Evolutionary conservation across 2,113 vertebrate genomes (phyloP), one percentile per base, ranked within the genome.

Genomic region (Syngnathoides biaculeatus): DNA sequence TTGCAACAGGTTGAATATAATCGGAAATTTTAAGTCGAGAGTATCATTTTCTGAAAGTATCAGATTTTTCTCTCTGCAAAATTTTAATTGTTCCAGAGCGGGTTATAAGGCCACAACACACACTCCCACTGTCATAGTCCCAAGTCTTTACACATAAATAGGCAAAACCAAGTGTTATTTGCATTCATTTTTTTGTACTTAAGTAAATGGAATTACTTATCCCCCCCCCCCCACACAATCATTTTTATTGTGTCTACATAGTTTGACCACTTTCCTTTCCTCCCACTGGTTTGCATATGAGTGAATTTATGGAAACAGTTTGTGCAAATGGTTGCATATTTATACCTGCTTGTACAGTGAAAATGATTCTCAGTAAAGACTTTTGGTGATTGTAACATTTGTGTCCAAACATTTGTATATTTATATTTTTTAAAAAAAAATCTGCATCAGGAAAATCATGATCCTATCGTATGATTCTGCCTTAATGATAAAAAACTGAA

Each of bases 291-390:
- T 82, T 77, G 75, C 78, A 80, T 84, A 81, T 82, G 78, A 69
- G 68, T 81, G 24, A 61, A 78, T 81, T 79, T 86, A 85, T 74
- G 77, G 74, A 81, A 81, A 89, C 75, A 88, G 77, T 84, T 80
- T 89, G 87, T 35, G 30, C 30, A 35, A 83, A 78, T 88, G 82
- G 82, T 74, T 86, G 79, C 83, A 84, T 91, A 92, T 93, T 92
- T 93, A 89, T 92, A 91, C 82, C 80, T 85, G 88, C 85, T 84
- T 90, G 89, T 89, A 89, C 86, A 91, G 86, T 86, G 75, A 79
- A 82, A 65, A 47, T 40, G 26, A 69, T 84, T 80, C 75, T 79
- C 63, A 88, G 74, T 87, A 90, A 88, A 87, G 71, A 74, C 65
- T 65, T 59, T 77, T 24, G 45, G 73, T 75, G 71, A 68, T 82